Percentiles rank a stretch among this genome's conserved stretches.
These are phyloP conservation scores for Fulica atra DNA, from an alignment of 2,113 vertebrate species.

Conservation along the genomic window DNA sequence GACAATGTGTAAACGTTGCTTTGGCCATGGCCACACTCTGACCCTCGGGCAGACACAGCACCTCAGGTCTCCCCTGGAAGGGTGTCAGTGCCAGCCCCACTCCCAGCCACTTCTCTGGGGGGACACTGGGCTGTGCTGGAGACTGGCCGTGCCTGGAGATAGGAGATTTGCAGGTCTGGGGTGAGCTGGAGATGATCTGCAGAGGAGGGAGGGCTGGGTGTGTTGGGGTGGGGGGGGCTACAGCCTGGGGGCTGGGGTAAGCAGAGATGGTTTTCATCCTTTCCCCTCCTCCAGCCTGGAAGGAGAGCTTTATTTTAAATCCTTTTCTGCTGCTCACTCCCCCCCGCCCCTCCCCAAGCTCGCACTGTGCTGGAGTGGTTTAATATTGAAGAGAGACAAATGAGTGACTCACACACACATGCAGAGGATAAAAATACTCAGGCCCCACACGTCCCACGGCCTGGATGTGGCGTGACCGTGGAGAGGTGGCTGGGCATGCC, in stretches of 20 bases:
- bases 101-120: background rate
- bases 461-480: rapidly evolving
- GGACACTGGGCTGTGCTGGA: background rate
- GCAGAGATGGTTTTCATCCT: background rate
- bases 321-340: background rate
- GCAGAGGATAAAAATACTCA: conserved; percentile 37
- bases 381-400: conserved; percentile 50
- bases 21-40: rapidly evolving
- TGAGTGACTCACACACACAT: conserved; percentile 46
- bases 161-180: background rate
- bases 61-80: background rate
- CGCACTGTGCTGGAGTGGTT: background rate
- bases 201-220: background rate
- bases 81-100: rapidly evolving
- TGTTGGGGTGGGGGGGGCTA: too few species aligned
- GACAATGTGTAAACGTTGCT: background rate
- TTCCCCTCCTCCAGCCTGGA: background rate
- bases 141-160: background rate
- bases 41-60: background rate
- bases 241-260: background rate
- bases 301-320: conserved; percentile 21
- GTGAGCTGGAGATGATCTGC: background rate
- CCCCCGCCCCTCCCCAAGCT: background rate
- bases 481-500: background rate
- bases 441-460: background rate